Conservation (phyloP, 2,113 vertebrate genomes). For the Egretta garzetta region DNA sequence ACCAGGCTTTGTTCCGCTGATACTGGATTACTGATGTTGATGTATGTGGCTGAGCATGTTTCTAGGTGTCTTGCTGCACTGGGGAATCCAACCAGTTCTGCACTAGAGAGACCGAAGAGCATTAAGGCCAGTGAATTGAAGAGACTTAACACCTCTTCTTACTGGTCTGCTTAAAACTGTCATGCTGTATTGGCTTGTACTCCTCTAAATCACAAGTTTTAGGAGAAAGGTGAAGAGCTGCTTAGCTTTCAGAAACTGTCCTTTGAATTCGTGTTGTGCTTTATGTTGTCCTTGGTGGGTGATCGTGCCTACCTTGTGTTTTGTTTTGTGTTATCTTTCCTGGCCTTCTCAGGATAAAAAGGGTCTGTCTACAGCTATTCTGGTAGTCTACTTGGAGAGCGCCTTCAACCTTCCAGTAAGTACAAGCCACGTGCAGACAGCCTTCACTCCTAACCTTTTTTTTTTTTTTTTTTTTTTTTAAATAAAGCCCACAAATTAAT, state of each 20-base stretch:
- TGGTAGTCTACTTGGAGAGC: slow-evolving; percentile 89
- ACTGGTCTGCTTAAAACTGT: not conserved
- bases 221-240: not conserved
- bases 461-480: too few relatives aligned
- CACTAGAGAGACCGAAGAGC: not conserved
- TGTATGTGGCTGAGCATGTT: not conserved
- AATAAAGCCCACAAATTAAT: not conserved
- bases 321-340: not conserved
- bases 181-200: not conserved
- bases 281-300: not conserved
- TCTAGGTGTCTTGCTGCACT: not conserved
- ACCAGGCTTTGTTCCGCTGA: not conserved
- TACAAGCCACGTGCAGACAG: not conserved
- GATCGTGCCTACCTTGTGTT: not conserved
- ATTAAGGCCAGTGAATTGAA: not conserved
- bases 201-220: not conserved
- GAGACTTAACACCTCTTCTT: not conserved
- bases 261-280: not conserved
- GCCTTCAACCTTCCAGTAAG: slow-evolving; percentile 92
- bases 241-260: not conserved
- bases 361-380: slow-evolving; percentile 86
- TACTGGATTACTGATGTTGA: not conserved
- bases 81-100: not conserved
- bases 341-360: slow-evolving; percentile 72
- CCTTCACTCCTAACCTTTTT: not conserved